Evolutionary conservation across 2,888 invertebrate species (phyloP).

Genomic region (Lacanobia oleracea): DNA sequence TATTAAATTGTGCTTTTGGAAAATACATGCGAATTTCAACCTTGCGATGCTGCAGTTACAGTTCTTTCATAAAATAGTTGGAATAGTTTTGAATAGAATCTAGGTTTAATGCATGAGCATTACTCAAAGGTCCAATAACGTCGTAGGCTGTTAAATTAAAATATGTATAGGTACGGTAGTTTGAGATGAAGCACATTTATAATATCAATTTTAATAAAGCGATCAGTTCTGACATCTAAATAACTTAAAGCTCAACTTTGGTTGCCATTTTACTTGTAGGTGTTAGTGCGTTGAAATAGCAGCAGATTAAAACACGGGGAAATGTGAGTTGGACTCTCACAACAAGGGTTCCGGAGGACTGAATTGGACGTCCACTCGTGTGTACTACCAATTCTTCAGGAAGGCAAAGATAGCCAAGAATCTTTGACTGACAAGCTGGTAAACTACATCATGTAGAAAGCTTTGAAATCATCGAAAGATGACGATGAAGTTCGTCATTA

Average conservation of each 20-base stretch:
- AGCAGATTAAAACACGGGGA: too few species aligned
- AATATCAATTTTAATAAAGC: background rate
- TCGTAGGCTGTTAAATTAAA: constrained; percentile 1
- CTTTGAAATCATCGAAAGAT: too few species aligned
- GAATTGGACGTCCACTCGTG: too few species aligned
- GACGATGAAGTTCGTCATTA: too few species aligned
- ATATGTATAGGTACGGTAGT: constrained; percentile 1
- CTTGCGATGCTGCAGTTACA: accelerated
- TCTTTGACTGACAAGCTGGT: too few species aligned
- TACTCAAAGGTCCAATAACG: constrained; percentile 4
- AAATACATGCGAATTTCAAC: constrained; percentile 10
- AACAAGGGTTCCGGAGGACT: too few species aligned
- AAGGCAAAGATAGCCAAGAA: too few species aligned
- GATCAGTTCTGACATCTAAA: background rate
- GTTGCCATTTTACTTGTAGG: too few species aligned
- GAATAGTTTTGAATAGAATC: background rate
- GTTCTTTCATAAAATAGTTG: background rate
- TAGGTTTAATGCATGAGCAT: constrained; percentile 11
- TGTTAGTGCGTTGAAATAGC: too few species aligned
- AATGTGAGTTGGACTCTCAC: too few species aligned
- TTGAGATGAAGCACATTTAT: background rate
- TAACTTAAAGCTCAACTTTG: background rate
- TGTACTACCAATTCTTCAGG: too few species aligned
- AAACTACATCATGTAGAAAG: too few species aligned
- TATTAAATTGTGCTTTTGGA: background rate